phyloP scores from a whole-genome alignment of 1,140 invertebrate species.

The Drosophila watanabei region DNA sequence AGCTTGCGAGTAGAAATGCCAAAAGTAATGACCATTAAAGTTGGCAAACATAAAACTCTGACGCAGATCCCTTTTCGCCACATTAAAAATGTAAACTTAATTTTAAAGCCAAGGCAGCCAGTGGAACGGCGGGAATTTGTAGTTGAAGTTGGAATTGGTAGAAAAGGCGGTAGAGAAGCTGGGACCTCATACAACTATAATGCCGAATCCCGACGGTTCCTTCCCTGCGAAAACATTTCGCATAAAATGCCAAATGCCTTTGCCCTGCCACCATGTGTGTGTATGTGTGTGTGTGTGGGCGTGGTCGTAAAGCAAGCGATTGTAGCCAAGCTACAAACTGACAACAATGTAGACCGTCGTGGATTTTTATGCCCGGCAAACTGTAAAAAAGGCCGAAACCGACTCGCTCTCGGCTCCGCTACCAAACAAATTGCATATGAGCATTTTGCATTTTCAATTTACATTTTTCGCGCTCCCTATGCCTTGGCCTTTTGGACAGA shows the following conservation, averaged over 20 bases:
- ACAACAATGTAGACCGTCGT: slow-evolving; percentile 64
- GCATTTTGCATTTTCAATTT: slow-evolving; percentile 80
- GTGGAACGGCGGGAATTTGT: slow-evolving; percentile 35
- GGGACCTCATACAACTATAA: slow-evolving; percentile 54
- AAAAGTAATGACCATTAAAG: slow-evolving; percentile 66
- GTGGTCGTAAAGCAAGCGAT: slow-evolving; percentile 75
- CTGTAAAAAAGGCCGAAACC: slow-evolving; percentile 57
- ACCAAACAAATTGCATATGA: slow-evolving; percentile 77
- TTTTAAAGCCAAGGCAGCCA: slow-evolving; percentile 61
- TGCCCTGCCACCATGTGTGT: slow-evolving; percentile 43
- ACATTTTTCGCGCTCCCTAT: slow-evolving; percentile 63
- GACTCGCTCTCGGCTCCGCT: slow-evolving; percentile 16
- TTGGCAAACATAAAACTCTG: slow-evolving; percentile 64
- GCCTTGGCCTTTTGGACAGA: slow-evolving; percentile 24
- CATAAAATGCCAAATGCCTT: slow-evolving; percentile 78
- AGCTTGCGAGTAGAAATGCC: slow-evolving; percentile 15
- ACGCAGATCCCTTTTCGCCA: slow-evolving; percentile 32
- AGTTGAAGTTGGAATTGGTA: slow-evolving; percentile 42
- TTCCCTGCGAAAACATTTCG: slow-evolving; percentile 69
- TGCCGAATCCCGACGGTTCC: slow-evolving; percentile 57
- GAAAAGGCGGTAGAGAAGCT: slow-evolving; percentile 3
- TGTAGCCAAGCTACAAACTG: slow-evolving; percentile 67
- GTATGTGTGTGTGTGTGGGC: slow-evolving; percentile 41
- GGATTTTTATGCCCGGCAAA: slow-evolving; percentile 62
- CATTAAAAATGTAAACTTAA: slow-evolving; percentile 79